phyloP scores from a whole-genome alignment of 2,888 invertebrate species.

The Alsophila aescularia region DNA sequence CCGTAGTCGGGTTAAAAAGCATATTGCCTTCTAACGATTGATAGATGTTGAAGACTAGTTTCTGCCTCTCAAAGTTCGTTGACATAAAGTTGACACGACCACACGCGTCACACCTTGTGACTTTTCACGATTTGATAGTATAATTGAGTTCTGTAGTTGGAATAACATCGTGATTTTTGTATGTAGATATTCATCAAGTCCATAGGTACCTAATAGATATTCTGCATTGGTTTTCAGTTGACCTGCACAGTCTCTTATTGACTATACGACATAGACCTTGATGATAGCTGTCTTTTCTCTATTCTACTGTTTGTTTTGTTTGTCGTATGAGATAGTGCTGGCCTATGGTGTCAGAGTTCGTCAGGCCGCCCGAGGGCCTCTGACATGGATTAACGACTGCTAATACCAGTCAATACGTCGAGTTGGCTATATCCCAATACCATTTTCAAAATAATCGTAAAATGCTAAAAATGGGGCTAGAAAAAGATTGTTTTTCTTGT shows the following conservation, averaged over 20 bases:
- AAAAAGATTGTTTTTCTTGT: slow-evolving; percentile 41
- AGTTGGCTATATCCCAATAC: neutral
- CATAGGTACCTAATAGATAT: neutral
- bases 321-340: too few species aligned
- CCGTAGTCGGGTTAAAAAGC: too few species aligned
- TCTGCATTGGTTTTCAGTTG: slow-evolving; percentile 12
- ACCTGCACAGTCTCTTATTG: neutral
- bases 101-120: slow-evolving; percentile 48
- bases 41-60: too few species aligned
- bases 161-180: slow-evolving; percentile 29
- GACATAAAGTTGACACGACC: slow-evolving; percentile 50
- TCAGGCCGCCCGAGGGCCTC: too few species aligned
- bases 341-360: too few species aligned
- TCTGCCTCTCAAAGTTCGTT: slow-evolving; percentile 54
- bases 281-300: too few species aligned
- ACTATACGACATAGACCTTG: neutral
- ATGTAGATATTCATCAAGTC: neutral
- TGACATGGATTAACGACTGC: too few species aligned
- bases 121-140: slow-evolving; percentile 60
- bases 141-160: slow-evolving; percentile 44
- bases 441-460: slow-evolving; percentile 7
- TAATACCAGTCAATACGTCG: too few species aligned
- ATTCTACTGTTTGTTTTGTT: too few species aligned
- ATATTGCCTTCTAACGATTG: too few species aligned
- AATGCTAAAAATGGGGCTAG: slow-evolving; percentile 41